These are phyloP conservation scores for Syngnathus typhle DNA, from an alignment of 2,113 vertebrate genomes.

Conservation along the genomic window DNA sequence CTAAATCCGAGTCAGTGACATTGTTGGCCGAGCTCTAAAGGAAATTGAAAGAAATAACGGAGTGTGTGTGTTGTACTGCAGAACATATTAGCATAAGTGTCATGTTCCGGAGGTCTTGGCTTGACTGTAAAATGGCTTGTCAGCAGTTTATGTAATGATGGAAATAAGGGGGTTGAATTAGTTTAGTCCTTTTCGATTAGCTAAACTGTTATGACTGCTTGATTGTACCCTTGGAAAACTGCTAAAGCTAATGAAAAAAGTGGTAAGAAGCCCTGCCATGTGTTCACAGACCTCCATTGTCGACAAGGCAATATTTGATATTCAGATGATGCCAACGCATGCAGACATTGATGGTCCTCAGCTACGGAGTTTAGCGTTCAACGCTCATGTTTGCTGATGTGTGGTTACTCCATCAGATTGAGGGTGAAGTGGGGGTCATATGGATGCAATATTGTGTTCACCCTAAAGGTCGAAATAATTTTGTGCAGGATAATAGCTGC, in stretches of 20 bases:
- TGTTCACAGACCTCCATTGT: neutral
- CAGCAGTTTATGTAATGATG: conserved; percentile 67
- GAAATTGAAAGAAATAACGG: conserved; percentile 53
- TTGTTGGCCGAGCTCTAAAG: conserved; percentile 25
- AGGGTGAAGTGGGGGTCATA: conserved; percentile 54
- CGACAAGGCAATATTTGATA: conserved; percentile 26
- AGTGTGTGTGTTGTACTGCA: conserved; percentile 47
- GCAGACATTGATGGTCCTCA: conserved; percentile 37
- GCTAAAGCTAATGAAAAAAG: conserved; percentile 9
- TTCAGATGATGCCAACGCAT: conserved; percentile 35
- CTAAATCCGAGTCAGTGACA: neutral
- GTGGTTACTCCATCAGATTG: conserved; percentile 60
- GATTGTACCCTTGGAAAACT: conserved; percentile 23
- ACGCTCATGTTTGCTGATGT: conserved; percentile 62
- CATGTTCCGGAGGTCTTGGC: conserved; percentile 62
- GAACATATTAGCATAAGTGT: conserved; percentile 64
- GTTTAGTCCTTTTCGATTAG: conserved; percentile 55
- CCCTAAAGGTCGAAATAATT: conserved; percentile 72
- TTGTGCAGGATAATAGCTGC: conserved; percentile 70
- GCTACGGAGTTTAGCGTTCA: conserved; percentile 28
- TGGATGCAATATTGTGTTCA: conserved; percentile 70
- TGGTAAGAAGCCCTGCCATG: neutral
- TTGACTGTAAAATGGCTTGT: conserved; percentile 66
- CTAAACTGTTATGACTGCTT: conserved; percentile 51
- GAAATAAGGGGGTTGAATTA: conserved; percentile 67